Conservation (phyloP, 2,888 invertebrate species). For the Catonia carolina region DNA sequence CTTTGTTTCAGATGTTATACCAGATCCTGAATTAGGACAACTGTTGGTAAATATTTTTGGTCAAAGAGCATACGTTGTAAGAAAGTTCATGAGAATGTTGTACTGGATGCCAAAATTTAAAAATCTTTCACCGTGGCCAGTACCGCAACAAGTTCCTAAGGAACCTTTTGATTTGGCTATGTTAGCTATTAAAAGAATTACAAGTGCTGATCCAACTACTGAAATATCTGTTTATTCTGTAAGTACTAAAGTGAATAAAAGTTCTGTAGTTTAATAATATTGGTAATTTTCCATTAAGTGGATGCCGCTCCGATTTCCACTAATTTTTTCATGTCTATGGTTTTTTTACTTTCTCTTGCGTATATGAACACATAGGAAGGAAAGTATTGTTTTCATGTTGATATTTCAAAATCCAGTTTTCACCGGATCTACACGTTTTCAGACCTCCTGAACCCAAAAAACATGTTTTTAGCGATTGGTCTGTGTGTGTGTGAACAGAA, state of each 20-base stretch:
- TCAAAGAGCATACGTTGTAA: slow-evolving; percentile 58
- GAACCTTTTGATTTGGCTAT: slow-evolving; percentile 71
- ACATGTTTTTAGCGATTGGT: too few relatives aligned
- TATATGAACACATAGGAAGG: too few relatives aligned
- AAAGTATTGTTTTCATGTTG: too few relatives aligned
- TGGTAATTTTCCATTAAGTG: not conserved
- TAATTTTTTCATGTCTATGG: too few relatives aligned
- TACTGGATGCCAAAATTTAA: slow-evolving; percentile 94
- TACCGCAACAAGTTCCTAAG: slow-evolving; percentile 69
- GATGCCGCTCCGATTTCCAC: too few relatives aligned
- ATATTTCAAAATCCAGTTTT: too few relatives aligned
- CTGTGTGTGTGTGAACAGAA: too few relatives aligned
- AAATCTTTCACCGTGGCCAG: slow-evolving; percentile 77
- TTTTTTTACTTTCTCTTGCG: too few relatives aligned
- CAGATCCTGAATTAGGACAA: slow-evolving; percentile 81
- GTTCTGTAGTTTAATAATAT: not conserved
- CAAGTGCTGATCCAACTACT: slow-evolving; percentile 69
- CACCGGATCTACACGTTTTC: too few relatives aligned
- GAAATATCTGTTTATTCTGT: slow-evolving; percentile 59
- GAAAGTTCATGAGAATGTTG: slow-evolving; percentile 75
- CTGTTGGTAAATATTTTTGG: slow-evolving; percentile 84
- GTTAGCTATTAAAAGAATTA: slow-evolving; percentile 76
- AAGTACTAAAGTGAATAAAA: too few relatives aligned
- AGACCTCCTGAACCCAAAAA: too few relatives aligned
- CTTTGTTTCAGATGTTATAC: slow-evolving; percentile 64